These are phyloP conservation scores for Drosophila fuyamai DNA, from an alignment of 1,140 invertebrate species.

Conservation along the genomic window DNA sequence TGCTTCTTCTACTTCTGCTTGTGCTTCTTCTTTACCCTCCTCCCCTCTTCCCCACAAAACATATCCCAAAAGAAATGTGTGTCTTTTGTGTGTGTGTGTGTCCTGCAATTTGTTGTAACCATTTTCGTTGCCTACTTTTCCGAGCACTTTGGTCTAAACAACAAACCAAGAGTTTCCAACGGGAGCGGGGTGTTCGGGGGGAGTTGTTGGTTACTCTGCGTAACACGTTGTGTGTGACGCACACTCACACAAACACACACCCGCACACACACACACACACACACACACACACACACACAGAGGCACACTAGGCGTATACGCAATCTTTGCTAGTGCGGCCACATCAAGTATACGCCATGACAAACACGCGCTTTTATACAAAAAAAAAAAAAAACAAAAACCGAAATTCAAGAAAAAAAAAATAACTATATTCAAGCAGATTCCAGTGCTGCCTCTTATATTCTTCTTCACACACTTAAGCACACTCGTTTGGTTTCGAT, in stretches of 20 bases:
- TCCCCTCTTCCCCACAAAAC: neutral
- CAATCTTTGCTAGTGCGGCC: slow-evolving; percentile 56
- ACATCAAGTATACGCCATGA: slow-evolving; percentile 74
- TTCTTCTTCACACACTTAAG: slow-evolving; percentile 4
- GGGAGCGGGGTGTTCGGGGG: neutral
- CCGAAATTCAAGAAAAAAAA: slow-evolving; percentile 27
- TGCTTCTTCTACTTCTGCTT: slow-evolving; percentile 6
- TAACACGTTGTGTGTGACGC: slow-evolving; percentile 64
- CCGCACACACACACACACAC: slow-evolving; percentile 22
- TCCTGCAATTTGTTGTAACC: slow-evolving; percentile 34
- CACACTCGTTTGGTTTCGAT: neutral
- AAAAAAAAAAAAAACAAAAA: slow-evolving; percentile 27
- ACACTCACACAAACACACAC: slow-evolving; percentile 38
- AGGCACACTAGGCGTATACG: slow-evolving; percentile 66
- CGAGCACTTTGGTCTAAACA: slow-evolving; percentile 40
- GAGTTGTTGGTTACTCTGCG: slow-evolving; percentile 26
- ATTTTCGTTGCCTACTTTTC: slow-evolving; percentile 53
- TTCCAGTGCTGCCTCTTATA: slow-evolving; percentile 17
- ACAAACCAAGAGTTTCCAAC: slow-evolving; percentile 34
- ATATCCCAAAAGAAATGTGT: neutral
- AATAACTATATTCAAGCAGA: slow-evolving; percentile 9
- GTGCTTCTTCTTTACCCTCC: neutral
- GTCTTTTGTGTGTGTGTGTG: slow-evolving; percentile 3
- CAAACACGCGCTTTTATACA: slow-evolving; percentile 50
- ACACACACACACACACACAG: neutral